Conservation (phyloP, 2,888 invertebrate species). For the Acrobeloides nanus region DNA sequence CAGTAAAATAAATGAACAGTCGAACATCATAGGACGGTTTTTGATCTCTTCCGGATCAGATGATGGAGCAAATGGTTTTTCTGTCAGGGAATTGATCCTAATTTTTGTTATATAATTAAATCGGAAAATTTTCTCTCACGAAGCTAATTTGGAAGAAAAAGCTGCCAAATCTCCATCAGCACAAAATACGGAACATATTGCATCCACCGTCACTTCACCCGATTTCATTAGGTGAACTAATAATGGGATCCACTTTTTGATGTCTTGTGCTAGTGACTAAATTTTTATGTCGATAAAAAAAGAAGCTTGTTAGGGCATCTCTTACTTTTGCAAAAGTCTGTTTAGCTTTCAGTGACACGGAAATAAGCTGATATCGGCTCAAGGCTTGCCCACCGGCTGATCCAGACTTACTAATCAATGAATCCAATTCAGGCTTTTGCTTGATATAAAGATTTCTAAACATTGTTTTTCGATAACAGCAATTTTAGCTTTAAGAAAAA, state of each 20-base stretch:
- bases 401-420: too few relatives aligned
- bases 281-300: too few relatives aligned
- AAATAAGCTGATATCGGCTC: too few relatives aligned
- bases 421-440: too few relatives aligned
- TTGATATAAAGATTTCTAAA: too few relatives aligned
- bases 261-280: constrained; percentile 3
- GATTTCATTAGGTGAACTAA: constrained; percentile 6
- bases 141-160: constrained; percentile 20
- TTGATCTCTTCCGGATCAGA: constrained; percentile 9
- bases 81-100: constrained; percentile 10
- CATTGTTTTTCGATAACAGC: too few relatives aligned
- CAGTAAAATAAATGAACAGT: constrained; percentile 20
- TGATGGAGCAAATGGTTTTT: not conserved
- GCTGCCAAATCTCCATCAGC: constrained; percentile 14
- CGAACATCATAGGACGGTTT: constrained; percentile 13
- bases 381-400: too few relatives aligned
- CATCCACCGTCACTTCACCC: constrained; percentile 5
- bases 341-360: too few relatives aligned
- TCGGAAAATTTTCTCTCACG: constrained; percentile 6
- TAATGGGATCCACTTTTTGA: constrained; percentile 5
- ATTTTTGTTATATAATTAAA: not conserved
- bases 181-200: constrained; percentile 19
- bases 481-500: too few relatives aligned
- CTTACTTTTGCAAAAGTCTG: too few relatives aligned
- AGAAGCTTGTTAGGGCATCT: too few relatives aligned